phyloP scores from a whole-genome alignment of 2,113 vertebrate species.

The Oryzias javanicus region DNA sequence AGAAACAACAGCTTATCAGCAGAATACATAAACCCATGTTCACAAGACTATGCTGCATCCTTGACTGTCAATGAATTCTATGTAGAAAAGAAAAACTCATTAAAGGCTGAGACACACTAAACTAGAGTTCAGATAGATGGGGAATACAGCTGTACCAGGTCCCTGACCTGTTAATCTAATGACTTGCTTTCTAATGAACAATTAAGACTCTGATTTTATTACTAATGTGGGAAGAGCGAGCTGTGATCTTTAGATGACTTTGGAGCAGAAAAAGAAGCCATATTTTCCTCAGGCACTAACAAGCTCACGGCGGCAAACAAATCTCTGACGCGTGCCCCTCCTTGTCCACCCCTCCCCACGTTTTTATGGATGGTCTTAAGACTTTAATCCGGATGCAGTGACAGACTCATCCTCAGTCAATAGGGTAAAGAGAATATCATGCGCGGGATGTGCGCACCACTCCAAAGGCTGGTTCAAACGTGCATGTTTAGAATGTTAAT shows the following conservation, averaged over 20 bases:
- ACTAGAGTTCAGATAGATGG: no score
- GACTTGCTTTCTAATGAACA: slow-evolving; percentile 64
- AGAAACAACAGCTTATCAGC: slow-evolving; percentile 16
- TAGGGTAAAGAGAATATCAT: slow-evolving; percentile 76
- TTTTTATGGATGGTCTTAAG: slow-evolving; percentile 80
- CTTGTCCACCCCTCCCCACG: slow-evolving; percentile 31
- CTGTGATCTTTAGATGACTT: slow-evolving; percentile 75
- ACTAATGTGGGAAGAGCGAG: slow-evolving; percentile 44
- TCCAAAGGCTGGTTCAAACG: slow-evolving; percentile 62
- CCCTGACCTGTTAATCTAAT: slow-evolving; percentile 59
- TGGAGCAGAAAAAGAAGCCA: slow-evolving; percentile 47
- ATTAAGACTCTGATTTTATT: slow-evolving; percentile 60
- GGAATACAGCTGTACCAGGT: slow-evolving; percentile 26
- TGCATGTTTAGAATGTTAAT: slow-evolving; percentile 72
- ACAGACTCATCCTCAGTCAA: slow-evolving; percentile 80
- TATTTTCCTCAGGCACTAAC: slow-evolving; percentile 60
- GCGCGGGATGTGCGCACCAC: slow-evolving; percentile 62
- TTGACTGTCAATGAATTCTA: no score
- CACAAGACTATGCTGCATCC: background rate
- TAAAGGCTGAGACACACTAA: no score
- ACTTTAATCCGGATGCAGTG: slow-evolving; percentile 80
- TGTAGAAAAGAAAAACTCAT: no score
- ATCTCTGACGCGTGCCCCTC: slow-evolving; percentile 69
- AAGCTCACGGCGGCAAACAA: slow-evolving; percentile 70
- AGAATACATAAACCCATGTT: background rate